These are phyloP conservation scores for Microcaecilia unicolor DNA, from an alignment of 2,797 vertebrate species.

Conservation along the genomic window DNA sequence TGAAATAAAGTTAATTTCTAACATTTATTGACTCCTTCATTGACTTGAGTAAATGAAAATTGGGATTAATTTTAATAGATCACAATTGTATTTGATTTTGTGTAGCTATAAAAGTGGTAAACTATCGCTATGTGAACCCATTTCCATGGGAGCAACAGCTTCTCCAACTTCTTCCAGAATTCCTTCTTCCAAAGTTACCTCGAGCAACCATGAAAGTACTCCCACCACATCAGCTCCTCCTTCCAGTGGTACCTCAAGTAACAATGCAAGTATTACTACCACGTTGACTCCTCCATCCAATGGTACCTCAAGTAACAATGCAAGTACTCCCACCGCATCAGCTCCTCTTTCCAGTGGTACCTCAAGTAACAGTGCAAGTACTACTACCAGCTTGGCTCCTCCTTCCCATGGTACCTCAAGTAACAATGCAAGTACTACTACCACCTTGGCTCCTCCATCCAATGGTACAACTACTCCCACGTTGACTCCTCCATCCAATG, in stretches of 20 bases:
- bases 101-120: slow-evolving; percentile 37
- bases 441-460: background rate
- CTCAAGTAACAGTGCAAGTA: background rate
- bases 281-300: slow-evolving; percentile 2
- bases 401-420: slow-evolving; percentile 6
- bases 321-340: background rate
- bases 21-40: background rate
- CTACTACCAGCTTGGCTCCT: background rate
- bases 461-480: background rate
- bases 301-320: slow-evolving; percentile 38
- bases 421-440: no score
- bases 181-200: slow-evolving; percentile 7
- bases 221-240: slow-evolving; percentile 15
- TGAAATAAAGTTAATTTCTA: no score
- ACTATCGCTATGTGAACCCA: no score
- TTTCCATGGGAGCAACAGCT: no score
- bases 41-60: background rate
- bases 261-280: no score
- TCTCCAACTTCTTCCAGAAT: slow-evolving; percentile 20
- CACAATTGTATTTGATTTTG: slow-evolving; percentile 11
- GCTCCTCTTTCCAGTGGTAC: slow-evolving; percentile 19
- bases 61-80: background rate
- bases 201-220: background rate
- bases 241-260: slow-evolving; percentile 9
- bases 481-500: slow-evolving; percentile 1